Evolutionary conservation across 2,797 vertebrate genomes (phyloP).

Genomic region (Eulemur mongoz): DNA sequence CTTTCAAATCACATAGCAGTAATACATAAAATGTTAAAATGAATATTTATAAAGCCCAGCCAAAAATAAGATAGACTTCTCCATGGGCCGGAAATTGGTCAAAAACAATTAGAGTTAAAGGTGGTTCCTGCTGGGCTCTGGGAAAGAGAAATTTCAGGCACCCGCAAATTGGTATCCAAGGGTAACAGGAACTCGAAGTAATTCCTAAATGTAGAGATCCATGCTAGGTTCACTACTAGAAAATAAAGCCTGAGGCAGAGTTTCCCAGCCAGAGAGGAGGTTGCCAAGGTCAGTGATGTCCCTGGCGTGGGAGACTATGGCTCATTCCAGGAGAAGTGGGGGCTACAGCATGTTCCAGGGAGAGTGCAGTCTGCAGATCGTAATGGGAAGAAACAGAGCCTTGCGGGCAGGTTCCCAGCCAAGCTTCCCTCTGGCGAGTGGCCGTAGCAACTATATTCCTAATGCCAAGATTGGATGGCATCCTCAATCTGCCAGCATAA

Average conservation of each 20-base stretch:
- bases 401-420: neutral
- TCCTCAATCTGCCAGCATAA: neutral
- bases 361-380: neutral
- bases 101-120: neutral
- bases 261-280: neutral
- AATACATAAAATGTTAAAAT: neutral
- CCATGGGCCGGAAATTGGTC: neutral
- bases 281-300: neutral
- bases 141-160: neutral
- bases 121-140: accelerated
- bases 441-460: neutral
- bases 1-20: neutral
- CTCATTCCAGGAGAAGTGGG: too few species aligned
- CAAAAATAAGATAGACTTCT: neutral
- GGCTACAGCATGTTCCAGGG: too few species aligned
- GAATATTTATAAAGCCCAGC: neutral
- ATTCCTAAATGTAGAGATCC: neutral
- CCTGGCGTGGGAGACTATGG: neutral
- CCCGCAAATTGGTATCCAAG: neutral
- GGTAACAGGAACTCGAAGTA: neutral
- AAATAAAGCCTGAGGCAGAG: neutral
- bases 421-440: neutral
- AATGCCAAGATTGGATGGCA: neutral
- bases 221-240: neutral
- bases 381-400: neutral